Percentiles rank a stretch among this genome's conserved stretches.
phyloP scores from a whole-genome alignment of 1,140 invertebrate genomes.

The Pogonus chalceus region DNA sequence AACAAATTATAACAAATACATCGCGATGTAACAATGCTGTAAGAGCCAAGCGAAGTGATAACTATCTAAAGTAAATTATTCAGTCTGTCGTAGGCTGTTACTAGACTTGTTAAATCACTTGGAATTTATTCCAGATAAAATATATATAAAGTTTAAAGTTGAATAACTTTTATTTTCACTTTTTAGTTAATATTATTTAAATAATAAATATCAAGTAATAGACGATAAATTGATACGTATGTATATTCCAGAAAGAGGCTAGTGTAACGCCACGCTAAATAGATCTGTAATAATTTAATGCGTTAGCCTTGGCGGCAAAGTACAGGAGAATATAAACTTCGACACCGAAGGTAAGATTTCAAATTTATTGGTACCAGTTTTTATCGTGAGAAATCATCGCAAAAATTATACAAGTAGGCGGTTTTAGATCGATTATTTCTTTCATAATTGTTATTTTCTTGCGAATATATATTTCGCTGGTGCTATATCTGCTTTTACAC shows the following conservation, averaged over 20 bases:
- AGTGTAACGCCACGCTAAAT: too few species aligned
- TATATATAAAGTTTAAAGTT: neutral
- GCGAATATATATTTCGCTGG: too few species aligned
- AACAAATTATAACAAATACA: neutral
- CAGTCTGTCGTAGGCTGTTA: neutral
- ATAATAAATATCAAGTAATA: too few species aligned
- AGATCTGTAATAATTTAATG: too few species aligned
- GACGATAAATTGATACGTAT: too few species aligned
- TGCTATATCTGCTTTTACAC: too few species aligned
- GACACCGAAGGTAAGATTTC: neutral
- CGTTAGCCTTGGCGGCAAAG: too few species aligned
- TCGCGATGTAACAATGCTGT: neutral
- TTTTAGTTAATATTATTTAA: too few species aligned
- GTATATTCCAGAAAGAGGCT: too few species aligned
- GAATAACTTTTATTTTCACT: too few species aligned
- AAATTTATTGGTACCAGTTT: conserved; percentile 6
- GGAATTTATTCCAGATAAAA: neutral
- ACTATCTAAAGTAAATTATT: neutral
- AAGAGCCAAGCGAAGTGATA: neutral
- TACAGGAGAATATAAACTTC: too few species aligned
- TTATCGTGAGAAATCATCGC: conserved; percentile 3
- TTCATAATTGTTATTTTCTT: too few species aligned
- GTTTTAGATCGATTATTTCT: conserved; percentile 1
- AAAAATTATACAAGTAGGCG: neutral
- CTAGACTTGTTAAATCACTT: neutral